A percentile compares a stretch with the other conserved stretches of the same genome.
phyloP scores from a whole-genome alignment of 2,888 invertebrate genomes.

The Empis livida region DNA sequence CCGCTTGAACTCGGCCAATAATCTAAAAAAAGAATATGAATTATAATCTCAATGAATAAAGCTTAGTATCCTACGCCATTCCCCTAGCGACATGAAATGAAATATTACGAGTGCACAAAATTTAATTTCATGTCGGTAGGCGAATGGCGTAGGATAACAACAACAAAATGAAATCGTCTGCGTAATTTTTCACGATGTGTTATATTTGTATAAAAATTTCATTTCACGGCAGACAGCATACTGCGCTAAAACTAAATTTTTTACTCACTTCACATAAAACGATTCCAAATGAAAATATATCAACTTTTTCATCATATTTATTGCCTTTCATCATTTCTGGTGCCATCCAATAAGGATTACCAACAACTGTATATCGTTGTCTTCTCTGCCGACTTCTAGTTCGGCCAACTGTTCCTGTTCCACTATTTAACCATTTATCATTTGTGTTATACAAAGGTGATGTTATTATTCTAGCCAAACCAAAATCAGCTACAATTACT shows the following conservation, averaged over 20 bases:
- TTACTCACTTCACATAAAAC: slow-evolving; percentile 74
- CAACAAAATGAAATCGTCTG: no score
- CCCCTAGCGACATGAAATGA: no score
- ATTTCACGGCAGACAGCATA: no score
- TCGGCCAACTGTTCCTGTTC: slow-evolving; percentile 36
- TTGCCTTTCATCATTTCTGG: slow-evolving; percentile 98
- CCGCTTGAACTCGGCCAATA: slow-evolving; percentile 87
- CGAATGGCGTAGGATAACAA: no score
- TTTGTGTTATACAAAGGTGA: slow-evolving; percentile 33
- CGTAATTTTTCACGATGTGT: no score
- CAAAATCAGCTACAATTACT: slow-evolving; percentile 93
- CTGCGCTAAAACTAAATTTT: neutral
- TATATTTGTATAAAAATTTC: no score
- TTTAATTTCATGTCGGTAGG: no score
- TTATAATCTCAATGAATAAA: no score
- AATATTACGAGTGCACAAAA: no score
- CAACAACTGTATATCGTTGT: slow-evolving; percentile 89
- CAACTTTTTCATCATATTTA: slow-evolving; percentile 91
- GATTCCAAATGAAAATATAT: slow-evolving; percentile 92
- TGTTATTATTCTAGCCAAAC: slow-evolving; percentile 68
- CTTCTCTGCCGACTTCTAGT: slow-evolving; percentile 55
- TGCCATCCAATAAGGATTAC: slow-evolving; percentile 98
- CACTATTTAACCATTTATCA: slow-evolving; percentile 24
- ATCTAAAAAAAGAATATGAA: slow-evolving; percentile 46
- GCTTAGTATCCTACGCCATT: no score